phyloP scores from a whole-genome alignment of 1,140 invertebrate species.

The Aphidius ervi region DNA sequence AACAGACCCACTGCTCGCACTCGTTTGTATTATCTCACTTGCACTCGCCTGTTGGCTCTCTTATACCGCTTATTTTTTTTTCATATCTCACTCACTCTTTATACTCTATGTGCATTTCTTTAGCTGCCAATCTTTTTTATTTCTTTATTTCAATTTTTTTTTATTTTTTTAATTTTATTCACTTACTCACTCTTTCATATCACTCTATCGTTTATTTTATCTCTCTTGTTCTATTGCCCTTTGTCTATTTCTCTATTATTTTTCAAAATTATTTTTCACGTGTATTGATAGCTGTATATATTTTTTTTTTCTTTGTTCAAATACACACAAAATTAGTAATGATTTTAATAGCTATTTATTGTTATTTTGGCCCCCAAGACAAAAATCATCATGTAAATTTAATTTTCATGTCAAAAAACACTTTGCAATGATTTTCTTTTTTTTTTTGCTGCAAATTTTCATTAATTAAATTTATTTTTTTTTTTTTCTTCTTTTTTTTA shows the following conservation, averaged over 20 bases:
- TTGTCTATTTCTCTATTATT: neutral
- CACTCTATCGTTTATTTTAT: neutral
- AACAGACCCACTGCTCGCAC: too few relatives aligned
- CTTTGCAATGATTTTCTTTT: too few relatives aligned
- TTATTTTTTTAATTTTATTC: neutral
- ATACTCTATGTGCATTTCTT: neutral
- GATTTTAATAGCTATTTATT: too few relatives aligned
- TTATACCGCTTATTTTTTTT: neutral
- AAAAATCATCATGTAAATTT: too few relatives aligned
- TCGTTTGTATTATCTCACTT: neutral
- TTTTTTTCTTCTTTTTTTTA: too few relatives aligned
- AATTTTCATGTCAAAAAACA: too few relatives aligned
- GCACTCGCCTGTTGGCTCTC: neutral
- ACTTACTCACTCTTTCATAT: neutral
- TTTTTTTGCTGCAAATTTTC: too few relatives aligned
- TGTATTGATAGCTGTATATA: neutral
- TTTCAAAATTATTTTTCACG: slow-evolving; percentile 1
- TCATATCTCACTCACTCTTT: neutral
- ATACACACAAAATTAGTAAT: too few relatives aligned
- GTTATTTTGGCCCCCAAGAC: too few relatives aligned
- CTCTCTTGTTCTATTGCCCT: neutral
- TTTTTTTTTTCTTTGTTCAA: slow-evolving; percentile 6
- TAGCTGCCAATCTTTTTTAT: neutral
- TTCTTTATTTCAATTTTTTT: too few relatives aligned
- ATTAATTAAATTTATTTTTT: too few relatives aligned